Percentiles rank a stretch among this genome's conserved stretches.
phyloP scores from a whole-genome alignment of 2,888 invertebrate species.

The Drosophila pseudotakahashii region DNA sequence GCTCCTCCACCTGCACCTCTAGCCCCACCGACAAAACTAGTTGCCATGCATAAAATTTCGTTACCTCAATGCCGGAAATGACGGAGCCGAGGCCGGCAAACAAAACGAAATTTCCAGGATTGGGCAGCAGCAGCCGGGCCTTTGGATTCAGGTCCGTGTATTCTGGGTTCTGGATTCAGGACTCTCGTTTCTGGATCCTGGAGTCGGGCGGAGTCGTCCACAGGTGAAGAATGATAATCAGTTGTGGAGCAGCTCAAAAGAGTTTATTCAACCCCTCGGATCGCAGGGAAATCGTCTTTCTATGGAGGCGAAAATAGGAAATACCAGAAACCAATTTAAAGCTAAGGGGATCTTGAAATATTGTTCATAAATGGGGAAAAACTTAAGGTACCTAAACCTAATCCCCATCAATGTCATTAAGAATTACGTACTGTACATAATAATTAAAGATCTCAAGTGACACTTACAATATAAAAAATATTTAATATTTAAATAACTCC shows the following conservation, averaged over 20 bases:
- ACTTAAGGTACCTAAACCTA: no score
- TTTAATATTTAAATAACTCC: no score
- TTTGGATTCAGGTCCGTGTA: conserved; percentile 4
- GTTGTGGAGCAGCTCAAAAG: conserved; percentile 25
- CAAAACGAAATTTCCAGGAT: conserved; percentile 52
- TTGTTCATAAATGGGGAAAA: no score
- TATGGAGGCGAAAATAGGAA: not conserved
- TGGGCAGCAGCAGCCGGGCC: conserved; percentile 26
- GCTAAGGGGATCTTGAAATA: not conserved
- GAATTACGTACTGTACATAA: no score
- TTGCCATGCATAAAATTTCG: conserved; percentile 76
- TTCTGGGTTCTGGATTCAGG: not conserved
- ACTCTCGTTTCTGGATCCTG: not conserved
- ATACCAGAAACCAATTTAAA: not conserved
- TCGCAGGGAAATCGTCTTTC: conserved; percentile 3
- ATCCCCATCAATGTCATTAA: no score
- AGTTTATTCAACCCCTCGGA: conserved; percentile 31
- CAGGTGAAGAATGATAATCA: conserved; percentile 39
- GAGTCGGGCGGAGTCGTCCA: conserved; percentile 8
- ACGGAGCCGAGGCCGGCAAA: conserved; percentile 55
- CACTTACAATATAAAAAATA: no score
- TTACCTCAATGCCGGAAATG: conserved; percentile 77
- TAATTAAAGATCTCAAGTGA: no score
- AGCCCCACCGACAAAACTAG: conserved; percentile 46
- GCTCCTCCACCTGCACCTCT: conserved; percentile 33